Conservation (phyloP, 2,797 vertebrate genomes). For the Sparidentex hasta region DNA sequence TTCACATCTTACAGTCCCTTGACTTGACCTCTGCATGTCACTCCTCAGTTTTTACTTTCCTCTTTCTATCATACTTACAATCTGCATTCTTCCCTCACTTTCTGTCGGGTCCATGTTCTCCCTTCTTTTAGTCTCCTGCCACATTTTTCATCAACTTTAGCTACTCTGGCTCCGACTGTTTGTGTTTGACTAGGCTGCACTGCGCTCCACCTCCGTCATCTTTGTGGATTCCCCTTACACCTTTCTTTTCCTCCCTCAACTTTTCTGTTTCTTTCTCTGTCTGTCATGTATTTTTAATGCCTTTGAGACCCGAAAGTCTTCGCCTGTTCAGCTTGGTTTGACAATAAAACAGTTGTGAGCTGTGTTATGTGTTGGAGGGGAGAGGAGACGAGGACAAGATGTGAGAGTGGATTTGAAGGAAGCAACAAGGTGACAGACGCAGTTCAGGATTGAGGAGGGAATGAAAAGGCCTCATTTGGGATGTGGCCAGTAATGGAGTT, state of each 20-base stretch:
- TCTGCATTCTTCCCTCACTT: constrained; percentile 26
- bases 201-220: constrained; percentile 21
- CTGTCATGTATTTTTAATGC: constrained; percentile 69
- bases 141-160: constrained; percentile 8
- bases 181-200: constrained; percentile 32
- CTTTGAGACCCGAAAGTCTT: constrained; percentile 58
- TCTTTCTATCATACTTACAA: neutral
- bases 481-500: neutral
- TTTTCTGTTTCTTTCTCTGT: constrained; percentile 55
- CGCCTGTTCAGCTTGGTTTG: constrained; percentile 48
- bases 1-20: neutral
- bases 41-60: neutral
- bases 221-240: constrained; percentile 56
- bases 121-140: neutral
- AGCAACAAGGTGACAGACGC: constrained; percentile 3
- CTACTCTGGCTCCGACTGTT: constrained; percentile 35
- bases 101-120: neutral
- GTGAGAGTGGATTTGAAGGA: neutral
- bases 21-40: constrained; percentile 5
- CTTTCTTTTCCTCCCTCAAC: constrained; percentile 45
- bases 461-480: neutral
- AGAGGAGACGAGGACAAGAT: neutral
- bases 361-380: constrained; percentile 14
- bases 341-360: constrained; percentile 56
- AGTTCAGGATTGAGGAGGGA: neutral